Percentiles rank a stretch among this genome's conserved stretches.
phyloP scores from a whole-genome alignment of 23 tunicate species.

The Botrylloides violaceus region DNA sequence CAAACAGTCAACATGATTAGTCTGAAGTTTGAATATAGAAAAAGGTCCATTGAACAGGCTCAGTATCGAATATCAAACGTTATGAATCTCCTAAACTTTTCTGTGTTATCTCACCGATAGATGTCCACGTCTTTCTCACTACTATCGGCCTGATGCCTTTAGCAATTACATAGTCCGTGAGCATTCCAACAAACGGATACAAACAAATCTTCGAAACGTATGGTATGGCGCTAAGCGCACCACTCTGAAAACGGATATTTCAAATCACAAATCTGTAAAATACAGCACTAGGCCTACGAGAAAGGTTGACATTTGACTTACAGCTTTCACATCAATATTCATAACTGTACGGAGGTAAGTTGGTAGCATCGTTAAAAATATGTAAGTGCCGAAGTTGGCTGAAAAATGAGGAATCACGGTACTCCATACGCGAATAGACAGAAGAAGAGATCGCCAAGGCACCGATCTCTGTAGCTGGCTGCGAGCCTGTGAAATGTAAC shows the following conservation, averaged over 20 bases:
- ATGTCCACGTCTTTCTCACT: slow-evolving; percentile 1
- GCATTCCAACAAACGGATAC: neutral
- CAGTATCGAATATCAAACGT: too few species aligned
- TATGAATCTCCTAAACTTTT: too few species aligned
- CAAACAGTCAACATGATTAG: too few species aligned
- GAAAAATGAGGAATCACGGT: slow-evolving; percentile 16
- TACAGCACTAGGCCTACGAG: too few species aligned
- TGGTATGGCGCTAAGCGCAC: slow-evolving; percentile 18
- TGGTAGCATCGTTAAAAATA: slow-evolving; percentile 26
- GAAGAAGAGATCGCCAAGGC: neutral
- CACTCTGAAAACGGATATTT: slow-evolving; percentile 18
- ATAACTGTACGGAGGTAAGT: slow-evolving; percentile 17
- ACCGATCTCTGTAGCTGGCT: neutral
- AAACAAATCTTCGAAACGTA: slow-evolving; percentile 5
- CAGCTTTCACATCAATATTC: slow-evolving; percentile 19
- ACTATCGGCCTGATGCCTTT: neutral
- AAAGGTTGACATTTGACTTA: too few species aligned
- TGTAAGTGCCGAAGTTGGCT: slow-evolving; percentile 5
- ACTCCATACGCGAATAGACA: neutral
- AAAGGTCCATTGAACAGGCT: too few species aligned
- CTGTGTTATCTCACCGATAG: slow-evolving; percentile 21
- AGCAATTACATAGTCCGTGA: slow-evolving; percentile 5
- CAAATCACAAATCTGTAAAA: too few species aligned
- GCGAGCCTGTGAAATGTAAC: neutral
- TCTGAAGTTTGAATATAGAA: too few species aligned